Conservation (phyloP, 2,888 invertebrate species). For the Hemistola chrysoprasaria region DNA sequence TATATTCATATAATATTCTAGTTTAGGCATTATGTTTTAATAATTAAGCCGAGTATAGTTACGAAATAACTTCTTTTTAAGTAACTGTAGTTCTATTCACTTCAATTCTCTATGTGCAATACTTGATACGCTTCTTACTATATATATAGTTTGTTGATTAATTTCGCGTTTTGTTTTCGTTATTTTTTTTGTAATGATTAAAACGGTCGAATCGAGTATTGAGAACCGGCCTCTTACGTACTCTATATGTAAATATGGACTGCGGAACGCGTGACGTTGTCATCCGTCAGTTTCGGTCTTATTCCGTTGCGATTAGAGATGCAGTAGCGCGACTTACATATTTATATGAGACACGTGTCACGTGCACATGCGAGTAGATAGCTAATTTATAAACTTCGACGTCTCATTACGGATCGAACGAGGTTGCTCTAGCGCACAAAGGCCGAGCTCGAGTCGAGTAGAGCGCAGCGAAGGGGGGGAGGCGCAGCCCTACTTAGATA, state of each 20-base stretch:
- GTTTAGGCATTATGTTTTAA: conserved; percentile 79
- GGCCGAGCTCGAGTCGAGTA: conserved; percentile 28
- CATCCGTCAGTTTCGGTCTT: conserved; percentile 21
- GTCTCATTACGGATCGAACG: conserved; percentile 9
- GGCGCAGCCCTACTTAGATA: conserved; percentile 54
- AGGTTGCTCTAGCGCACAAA: conserved; percentile 25
- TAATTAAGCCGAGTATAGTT: conserved; percentile 63
- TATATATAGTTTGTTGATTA: conserved; percentile 62
- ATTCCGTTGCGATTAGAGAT: conserved; percentile 23
- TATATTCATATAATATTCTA: conserved; percentile 82
- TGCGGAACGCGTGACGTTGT: conserved; percentile 16
- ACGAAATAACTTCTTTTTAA: conserved; percentile 52
- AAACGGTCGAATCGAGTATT: conserved; percentile 55
- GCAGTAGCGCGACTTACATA: conserved; percentile 13
- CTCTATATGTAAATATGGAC: conserved; percentile 25
- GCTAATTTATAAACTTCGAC: conserved; percentile 21
- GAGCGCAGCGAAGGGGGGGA: conserved; percentile 23
- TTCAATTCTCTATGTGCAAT: conserved; percentile 68
- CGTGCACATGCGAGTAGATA: conserved; percentile 34
- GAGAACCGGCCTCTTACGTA: conserved; percentile 41
- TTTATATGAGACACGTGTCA: conserved; percentile 16
- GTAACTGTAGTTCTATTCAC: conserved; percentile 65
- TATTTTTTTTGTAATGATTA: conserved; percentile 53
- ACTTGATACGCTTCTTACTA: conserved; percentile 68
- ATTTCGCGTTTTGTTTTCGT: conserved; percentile 46